Percentiles rank a stretch among this genome's conserved stretches.
Evolutionary conservation across 2,797 vertebrate species (phyloP).

Genomic region (Micrastur ruficollis): DNA sequence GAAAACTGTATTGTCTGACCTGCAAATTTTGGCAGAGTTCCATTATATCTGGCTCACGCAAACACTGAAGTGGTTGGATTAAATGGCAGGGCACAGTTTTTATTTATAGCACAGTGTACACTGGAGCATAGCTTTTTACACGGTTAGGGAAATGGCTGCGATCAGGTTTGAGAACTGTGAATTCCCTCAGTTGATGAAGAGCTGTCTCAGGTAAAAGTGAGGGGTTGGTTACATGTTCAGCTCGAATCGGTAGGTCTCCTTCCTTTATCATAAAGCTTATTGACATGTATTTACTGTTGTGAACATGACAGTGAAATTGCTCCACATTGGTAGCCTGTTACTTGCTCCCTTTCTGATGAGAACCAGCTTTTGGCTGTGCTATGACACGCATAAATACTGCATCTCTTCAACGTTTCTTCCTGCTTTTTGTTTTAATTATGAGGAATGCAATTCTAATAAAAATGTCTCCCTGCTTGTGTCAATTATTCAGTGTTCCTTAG

Average conservation of each 20-base stretch:
- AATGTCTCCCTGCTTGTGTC: background rate
- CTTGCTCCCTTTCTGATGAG: background rate
- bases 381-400: background rate
- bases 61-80: background rate
- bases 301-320: background rate
- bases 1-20: background rate
- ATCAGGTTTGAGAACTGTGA: background rate
- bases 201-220: background rate
- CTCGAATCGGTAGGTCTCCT: background rate
- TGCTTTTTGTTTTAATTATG: background rate
- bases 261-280: background rate
- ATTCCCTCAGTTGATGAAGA: background rate
- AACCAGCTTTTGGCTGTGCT: background rate
- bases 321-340: fast-evolving
- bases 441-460: background rate
- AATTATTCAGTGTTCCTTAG: background rate
- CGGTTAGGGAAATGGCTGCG: background rate
- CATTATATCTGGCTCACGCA: background rate
- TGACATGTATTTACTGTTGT: background rate
- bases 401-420: background rate
- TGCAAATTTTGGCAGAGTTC: background rate
- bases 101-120: background rate
- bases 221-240: background rate
- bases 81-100: background rate
- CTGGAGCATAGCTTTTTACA: background rate